These are phyloP conservation scores for Myxocyprinus asiaticus DNA, from an alignment of 2,113 vertebrate species.

Conservation along the genomic window DNA sequence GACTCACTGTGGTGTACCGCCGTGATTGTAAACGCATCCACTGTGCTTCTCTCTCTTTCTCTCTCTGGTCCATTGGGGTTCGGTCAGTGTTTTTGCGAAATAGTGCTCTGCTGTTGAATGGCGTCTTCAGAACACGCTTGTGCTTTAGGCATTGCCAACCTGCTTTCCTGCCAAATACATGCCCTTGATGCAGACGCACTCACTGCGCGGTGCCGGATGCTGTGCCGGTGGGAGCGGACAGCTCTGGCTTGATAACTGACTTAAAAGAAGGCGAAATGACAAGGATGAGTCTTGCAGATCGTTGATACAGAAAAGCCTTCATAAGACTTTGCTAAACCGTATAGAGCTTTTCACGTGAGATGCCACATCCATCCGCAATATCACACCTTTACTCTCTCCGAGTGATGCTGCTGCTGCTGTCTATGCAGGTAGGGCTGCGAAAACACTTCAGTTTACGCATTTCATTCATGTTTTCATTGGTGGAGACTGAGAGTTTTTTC, in stretches of 20 bases:
- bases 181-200: slow-evolving; percentile 33
- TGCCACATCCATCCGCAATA: slow-evolving; percentile 15
- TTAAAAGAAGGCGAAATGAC: too few relatives aligned
- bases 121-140: slow-evolving; percentile 41
- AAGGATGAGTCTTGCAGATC: too few relatives aligned
- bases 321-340: too few relatives aligned
- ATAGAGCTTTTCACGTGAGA: too few relatives aligned
- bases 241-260: too few relatives aligned
- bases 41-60: background rate
- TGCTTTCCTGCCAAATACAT: slow-evolving; percentile 51
- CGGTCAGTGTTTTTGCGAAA: too few relatives aligned
- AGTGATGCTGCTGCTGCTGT: slow-evolving; percentile 35
- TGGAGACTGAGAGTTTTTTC: background rate
- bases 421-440: slow-evolving; percentile 43
- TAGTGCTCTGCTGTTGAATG: slow-evolving; percentile 23
- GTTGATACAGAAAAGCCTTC: too few relatives aligned
- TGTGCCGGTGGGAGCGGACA: slow-evolving; percentile 29
- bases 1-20: slow-evolving; percentile 10
- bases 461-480: slow-evolving; percentile 4
- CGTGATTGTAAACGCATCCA: slow-evolving; percentile 4
- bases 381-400: slow-evolving; percentile 39
- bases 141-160: slow-evolving; percentile 42
- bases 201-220: slow-evolving; percentile 28
- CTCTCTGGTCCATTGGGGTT: background rate
- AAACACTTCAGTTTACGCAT: background rate